Conservation (phyloP, 2,888 invertebrate species). For the Pristionchus japonicus region DNA sequence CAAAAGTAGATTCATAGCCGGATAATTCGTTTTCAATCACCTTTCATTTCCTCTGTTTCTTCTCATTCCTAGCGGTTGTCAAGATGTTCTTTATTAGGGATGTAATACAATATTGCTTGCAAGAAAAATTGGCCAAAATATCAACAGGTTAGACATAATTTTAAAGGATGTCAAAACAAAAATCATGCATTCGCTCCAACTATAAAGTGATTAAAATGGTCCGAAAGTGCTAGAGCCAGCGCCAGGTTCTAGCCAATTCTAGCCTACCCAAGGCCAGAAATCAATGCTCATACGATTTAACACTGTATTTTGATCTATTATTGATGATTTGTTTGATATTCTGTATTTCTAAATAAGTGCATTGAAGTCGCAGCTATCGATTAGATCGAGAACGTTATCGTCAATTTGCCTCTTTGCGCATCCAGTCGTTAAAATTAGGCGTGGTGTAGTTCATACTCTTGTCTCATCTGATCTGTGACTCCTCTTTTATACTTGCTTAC, state of each 20-base stretch:
- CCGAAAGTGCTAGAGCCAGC: too few species aligned
- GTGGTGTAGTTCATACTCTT: background rate
- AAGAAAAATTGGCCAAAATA: background rate
- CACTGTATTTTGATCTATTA: slow-evolving; percentile 13
- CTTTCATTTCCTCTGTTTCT: background rate
- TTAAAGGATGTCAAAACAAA: background rate
- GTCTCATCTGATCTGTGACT: slow-evolving; percentile 16
- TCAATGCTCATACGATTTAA: slow-evolving; percentile 23
- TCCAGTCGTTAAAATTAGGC: background rate
- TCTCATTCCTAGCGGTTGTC: background rate
- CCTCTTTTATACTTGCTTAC: background rate
- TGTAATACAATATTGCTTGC: background rate
- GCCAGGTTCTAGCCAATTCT: too few species aligned
- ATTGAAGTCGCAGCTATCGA: background rate
- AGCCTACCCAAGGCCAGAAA: slow-evolving; percentile 42
- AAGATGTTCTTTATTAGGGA: background rate
- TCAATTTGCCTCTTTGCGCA: background rate
- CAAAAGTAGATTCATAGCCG: background rate
- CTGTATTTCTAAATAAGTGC: background rate
- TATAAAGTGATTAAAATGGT: background rate
- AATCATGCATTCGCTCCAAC: background rate
- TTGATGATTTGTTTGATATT: background rate
- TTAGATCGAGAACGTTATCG: background rate
- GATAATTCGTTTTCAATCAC: background rate
- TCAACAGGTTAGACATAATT: background rate